These are phyloP conservation scores for Corydoras maculifer DNA, from an alignment of 2,113 vertebrate species.

Conservation along the genomic window DNA sequence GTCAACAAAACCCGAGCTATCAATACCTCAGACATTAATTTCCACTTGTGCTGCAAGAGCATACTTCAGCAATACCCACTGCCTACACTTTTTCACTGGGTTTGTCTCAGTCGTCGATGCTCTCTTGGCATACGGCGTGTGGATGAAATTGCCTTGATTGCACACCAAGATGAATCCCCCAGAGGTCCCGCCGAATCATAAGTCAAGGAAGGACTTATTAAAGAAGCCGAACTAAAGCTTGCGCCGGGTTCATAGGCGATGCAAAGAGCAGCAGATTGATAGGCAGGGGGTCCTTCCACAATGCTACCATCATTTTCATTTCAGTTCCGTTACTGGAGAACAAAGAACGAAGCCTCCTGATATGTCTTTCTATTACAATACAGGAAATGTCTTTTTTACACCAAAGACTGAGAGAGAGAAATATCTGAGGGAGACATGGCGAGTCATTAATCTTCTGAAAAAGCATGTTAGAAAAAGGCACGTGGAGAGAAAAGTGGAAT, in stretches of 20 bases:
- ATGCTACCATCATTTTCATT: background rate
- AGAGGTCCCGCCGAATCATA: constrained; percentile 21
- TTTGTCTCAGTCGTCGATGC: constrained; percentile 6
- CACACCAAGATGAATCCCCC: constrained; percentile 32
- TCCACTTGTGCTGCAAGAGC: constrained; percentile 4
- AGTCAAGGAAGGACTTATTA: constrained; percentile 27
- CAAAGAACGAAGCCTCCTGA: background rate
- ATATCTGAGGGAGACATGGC: background rate
- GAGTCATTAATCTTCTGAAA: constrained; percentile 23
- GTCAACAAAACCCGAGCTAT: constrained; percentile 18
- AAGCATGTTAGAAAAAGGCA: constrained; percentile 7
- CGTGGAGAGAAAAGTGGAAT: constrained; percentile 13
- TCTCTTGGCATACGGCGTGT: constrained; percentile 7
- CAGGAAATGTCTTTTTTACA: background rate
- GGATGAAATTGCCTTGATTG: constrained; percentile 36
- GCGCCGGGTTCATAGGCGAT: constrained; percentile 1
- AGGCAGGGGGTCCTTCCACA: background rate
- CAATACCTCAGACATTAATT: constrained; percentile 33
- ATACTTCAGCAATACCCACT: background rate
- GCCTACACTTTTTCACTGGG: constrained; percentile 7
- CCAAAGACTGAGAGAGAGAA: background rate
- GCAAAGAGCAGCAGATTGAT: constrained; percentile 8
- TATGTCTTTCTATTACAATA: background rate
- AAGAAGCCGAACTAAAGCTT: constrained; percentile 23
- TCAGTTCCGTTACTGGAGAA: background rate